Conservation (phyloP, 1,140 invertebrate species). For the Bicyclus anynana region DNA sequence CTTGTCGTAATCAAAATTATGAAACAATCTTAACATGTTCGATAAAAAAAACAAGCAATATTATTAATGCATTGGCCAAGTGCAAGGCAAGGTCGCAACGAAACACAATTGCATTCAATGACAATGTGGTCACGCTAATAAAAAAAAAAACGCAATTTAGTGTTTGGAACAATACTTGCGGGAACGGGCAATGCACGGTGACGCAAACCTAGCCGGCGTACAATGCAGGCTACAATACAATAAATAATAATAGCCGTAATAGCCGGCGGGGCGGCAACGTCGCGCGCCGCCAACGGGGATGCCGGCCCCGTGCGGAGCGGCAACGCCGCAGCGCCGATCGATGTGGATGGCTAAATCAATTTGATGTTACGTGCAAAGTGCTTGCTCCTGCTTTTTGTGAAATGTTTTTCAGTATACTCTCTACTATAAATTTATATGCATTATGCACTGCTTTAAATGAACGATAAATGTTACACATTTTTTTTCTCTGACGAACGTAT, state of each 20-base stretch:
- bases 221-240: slow-evolving; percentile 11
- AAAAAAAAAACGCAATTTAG: not conserved
- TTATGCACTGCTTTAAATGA: too few relatives aligned
- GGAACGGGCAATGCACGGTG: slow-evolving; percentile 13
- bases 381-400: slow-evolving; percentile 9
- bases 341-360: slow-evolving; percentile 23
- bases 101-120: too few relatives aligned
- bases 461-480: too few relatives aligned
- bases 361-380: slow-evolving; percentile 20
- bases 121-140: too few relatives aligned
- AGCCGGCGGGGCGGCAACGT: slow-evolving; percentile 35
- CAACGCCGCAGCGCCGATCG: slow-evolving; percentile 26
- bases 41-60: too few relatives aligned
- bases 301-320: slow-evolving; percentile 14
- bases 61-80: too few relatives aligned
- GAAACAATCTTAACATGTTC: too few relatives aligned
- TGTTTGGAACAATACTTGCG: not conserved
- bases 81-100: too few relatives aligned
- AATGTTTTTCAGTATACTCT: not conserved
- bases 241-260: slow-evolving; percentile 19
- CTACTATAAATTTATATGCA: too few relatives aligned
- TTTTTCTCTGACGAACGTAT: too few relatives aligned
- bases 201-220: slow-evolving; percentile 10
- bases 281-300: slow-evolving; percentile 13
- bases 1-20: too few relatives aligned